These are phyloP conservation scores for Dendrolimus kikuchii DNA, from an alignment of 1,140 invertebrate species.

Conservation along the genomic window DNA sequence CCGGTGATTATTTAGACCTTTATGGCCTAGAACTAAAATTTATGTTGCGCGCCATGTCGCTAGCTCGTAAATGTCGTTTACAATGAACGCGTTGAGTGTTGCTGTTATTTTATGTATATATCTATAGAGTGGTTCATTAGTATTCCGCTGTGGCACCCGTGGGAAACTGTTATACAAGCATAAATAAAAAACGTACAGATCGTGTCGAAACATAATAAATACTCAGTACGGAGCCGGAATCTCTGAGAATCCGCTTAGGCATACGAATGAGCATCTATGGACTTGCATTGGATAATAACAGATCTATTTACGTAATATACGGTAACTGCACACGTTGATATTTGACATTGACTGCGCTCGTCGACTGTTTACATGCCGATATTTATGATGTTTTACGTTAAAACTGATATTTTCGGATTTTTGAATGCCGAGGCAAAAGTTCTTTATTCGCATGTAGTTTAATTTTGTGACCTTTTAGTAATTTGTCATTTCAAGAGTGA, in stretches of 20 bases:
- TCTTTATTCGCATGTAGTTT: too few species aligned
- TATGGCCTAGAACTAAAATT: too few species aligned
- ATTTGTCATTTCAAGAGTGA: too few species aligned
- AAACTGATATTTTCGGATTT: too few species aligned
- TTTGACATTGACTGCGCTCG: conserved; percentile 21
- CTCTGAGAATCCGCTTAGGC: conserved; percentile 48
- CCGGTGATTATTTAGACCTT: too few species aligned
- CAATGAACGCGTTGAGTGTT: too few species aligned
- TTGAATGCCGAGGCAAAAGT: too few species aligned
- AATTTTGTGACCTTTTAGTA: too few species aligned
- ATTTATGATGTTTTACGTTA: conserved; percentile 5
- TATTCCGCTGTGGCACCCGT: conserved; percentile 47
- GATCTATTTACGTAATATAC: conserved; percentile 17
- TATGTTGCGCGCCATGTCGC: too few species aligned
- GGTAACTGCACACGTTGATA: conserved; percentile 13
- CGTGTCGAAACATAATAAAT: conserved; percentile 43
- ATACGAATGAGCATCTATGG: conserved; percentile 24
- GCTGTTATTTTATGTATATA: neutral
- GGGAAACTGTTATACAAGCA: conserved; percentile 52
- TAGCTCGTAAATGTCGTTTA: too few species aligned
- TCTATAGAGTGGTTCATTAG: conserved; percentile 27
- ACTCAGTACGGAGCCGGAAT: conserved; percentile 49
- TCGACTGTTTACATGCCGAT: neutral
- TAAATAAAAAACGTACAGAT: conserved; percentile 27
- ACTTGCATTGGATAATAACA: conserved; percentile 21